Conservation (phyloP, 2,888 invertebrate genomes). For the Prenolepis imparis region DNA sequence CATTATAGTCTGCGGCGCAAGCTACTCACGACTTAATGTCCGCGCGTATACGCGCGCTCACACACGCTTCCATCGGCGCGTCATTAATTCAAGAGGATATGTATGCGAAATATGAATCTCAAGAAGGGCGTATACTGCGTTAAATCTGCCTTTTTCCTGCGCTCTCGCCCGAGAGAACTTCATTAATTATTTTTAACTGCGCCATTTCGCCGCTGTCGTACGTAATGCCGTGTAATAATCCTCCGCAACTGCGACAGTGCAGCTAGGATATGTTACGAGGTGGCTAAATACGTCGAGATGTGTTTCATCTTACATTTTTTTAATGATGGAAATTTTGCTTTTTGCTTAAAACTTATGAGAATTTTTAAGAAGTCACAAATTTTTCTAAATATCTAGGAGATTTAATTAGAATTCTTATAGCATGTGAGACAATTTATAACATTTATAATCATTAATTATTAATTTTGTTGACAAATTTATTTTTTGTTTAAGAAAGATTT, state of each 20-base stretch:
- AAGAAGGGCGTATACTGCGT: conserved; percentile 16
- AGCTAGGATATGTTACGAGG: conserved; percentile 11
- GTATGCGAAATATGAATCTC: conserved; percentile 54
- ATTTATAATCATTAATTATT: background rate
- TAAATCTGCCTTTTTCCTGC: conserved; percentile 49
- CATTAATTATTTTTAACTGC: conserved; percentile 58
- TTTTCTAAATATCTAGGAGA: conserved; percentile 9
- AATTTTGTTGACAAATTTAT: background rate
- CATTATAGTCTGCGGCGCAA: conserved; percentile 34
- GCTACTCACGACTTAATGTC: conserved; percentile 39
- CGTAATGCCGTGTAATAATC: conserved; percentile 48
- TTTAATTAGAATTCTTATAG: background rate
- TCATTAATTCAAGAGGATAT: conserved; percentile 65
- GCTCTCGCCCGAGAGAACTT: conserved; percentile 32
- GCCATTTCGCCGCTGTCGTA: conserved; percentile 48
- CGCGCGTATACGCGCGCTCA: conserved; percentile 3
- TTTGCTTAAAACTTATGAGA: background rate
- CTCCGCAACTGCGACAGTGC: conserved; percentile 18
- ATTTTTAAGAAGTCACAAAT: background rate
- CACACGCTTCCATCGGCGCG: conserved; percentile 53
- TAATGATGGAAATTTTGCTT: conserved; percentile 4
- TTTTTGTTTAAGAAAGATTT: background rate
- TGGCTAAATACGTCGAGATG: conserved; percentile 29
- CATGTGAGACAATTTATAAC: background rate
- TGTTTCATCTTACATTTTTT: background rate